phyloP scores from a whole-genome alignment of 2,113 vertebrate species.

The Campylomormyrus numenius region DNA sequence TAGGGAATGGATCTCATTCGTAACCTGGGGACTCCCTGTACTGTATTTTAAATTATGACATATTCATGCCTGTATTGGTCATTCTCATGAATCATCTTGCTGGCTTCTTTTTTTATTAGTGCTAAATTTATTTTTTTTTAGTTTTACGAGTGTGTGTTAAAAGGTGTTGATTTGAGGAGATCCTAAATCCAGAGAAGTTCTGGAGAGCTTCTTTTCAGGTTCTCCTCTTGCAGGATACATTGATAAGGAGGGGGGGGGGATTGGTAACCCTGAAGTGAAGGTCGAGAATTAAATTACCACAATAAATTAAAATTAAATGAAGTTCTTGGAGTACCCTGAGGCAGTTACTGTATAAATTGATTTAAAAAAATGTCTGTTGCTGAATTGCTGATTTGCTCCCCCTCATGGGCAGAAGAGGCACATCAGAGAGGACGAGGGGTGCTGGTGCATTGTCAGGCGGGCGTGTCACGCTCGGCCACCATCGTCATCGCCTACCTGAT shows the following conservation, averaged over 20 bases:
- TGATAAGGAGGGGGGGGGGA: neutral
- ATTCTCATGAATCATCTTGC: neutral
- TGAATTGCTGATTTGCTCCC: neutral
- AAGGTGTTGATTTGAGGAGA: neutral
- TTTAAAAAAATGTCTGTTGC: neutral
- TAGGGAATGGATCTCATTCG: neutral
- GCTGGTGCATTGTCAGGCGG: conserved; percentile 75
- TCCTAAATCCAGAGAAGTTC: neutral
- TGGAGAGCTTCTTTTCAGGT: neutral
- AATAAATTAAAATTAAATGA: neutral
- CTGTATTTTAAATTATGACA: neutral
- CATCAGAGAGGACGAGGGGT: conserved; percentile 73
- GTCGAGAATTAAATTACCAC: neutral
- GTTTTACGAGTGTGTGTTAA: neutral
- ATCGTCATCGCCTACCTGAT: conserved; percentile 76
- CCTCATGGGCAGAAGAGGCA: conserved; percentile 63
- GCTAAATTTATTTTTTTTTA: neutral
- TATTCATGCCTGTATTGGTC: neutral
- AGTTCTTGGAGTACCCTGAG: neutral
- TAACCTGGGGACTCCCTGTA: neutral
- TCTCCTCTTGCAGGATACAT: neutral
- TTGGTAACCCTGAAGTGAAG: neutral
- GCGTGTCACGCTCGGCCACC: conserved; percentile 74
- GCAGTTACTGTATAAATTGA: neutral
- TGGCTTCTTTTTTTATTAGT: neutral